A percentile compares a stretch with the other conserved stretches of the same genome.
These are phyloP conservation scores for Gambusia yucatana DNA, from an alignment of 2,797 vertebrate species.

Conservation along the genomic window DNA sequence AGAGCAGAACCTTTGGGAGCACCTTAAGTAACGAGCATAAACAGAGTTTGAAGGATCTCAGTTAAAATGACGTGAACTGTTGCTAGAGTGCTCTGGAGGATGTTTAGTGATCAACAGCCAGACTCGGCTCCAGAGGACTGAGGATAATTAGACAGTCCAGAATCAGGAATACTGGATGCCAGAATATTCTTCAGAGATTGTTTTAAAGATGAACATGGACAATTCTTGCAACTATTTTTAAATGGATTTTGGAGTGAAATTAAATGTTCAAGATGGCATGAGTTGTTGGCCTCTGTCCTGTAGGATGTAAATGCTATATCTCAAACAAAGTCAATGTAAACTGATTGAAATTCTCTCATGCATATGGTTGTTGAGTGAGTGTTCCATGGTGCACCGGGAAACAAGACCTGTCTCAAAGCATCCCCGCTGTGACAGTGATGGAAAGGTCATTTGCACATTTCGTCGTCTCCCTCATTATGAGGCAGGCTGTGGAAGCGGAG, in stretches of 20 bases:
- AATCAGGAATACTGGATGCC: background rate
- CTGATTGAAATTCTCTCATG: conserved; percentile 1
- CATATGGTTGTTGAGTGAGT: conserved; percentile 7
- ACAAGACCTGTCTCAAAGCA: conserved; percentile 10
- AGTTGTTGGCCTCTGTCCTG: background rate
- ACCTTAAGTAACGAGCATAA: background rate
- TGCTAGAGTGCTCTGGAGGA: background rate
- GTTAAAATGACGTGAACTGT: background rate
- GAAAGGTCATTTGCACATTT: conserved; percentile 47
- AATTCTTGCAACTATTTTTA: background rate
- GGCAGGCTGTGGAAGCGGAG: conserved; percentile 27
- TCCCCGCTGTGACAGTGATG: conserved; percentile 26
- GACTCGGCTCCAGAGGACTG: background rate
- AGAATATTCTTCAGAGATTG: background rate
- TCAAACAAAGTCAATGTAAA: background rate
- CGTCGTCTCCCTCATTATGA: conserved; percentile 25
- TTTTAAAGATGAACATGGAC: background rate
- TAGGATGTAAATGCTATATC: background rate
- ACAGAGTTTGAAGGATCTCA: background rate
- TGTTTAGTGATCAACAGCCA: background rate
- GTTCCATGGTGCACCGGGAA: conserved; percentile 4
- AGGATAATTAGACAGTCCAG: background rate
- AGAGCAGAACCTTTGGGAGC: background rate
- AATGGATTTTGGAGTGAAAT: background rate
- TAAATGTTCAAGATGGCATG: background rate